Base-by-base conservation (phyloP, 2,113 vertebrate genomes). In the Elephas maximus region DNA sequence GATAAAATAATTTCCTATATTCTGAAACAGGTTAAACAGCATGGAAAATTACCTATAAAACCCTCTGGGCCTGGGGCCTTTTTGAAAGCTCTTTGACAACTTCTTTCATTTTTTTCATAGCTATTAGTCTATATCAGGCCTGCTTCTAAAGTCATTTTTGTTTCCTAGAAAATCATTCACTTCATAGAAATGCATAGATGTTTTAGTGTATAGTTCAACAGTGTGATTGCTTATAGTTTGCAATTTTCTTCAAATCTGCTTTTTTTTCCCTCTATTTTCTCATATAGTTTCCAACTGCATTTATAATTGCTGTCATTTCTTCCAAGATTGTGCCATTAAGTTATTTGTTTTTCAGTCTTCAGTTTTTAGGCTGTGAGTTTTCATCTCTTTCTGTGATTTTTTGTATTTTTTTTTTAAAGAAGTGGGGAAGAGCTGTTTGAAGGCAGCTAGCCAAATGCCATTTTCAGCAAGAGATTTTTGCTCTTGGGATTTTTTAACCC, bases 391-490 rank as follows among this genome's bases (percentile, higher is more conserved):
- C 73, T 91, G 95, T 0, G 28, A 33, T 82, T 93, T 71, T 62
- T 93, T 83, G 95, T 87, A 88, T 92, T 74, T 20, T 63, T 5
- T 71, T 86, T 95, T 96, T 94, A 69, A 94, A 94, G 92, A 96
- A 67, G 77, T 79, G 5, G 41, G 51, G 80, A 95, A 94, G 60
- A 89, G 20, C 65, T 77, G 23, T 62, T 83, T 65, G 87, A 92
- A 94, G 93, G 87, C 81, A 79, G 80, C 87, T 84, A 57, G 86
- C 92, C 90, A 93, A 97, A 92, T 97, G 94, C 77, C 93, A 91
- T 93, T 97, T 91, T 62, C 67, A 96, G 93, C 81, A 92, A 94
- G 80, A 88, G 15, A 8, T 86, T 95, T 91, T 94, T 88, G 26
- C 80, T 95, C 77, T 78, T 63, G 95, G 60, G 60, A 81, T 96